Base-by-base conservation (phyloP, 2,888 invertebrate species). In the Leptura quadrifasciata region DNA sequence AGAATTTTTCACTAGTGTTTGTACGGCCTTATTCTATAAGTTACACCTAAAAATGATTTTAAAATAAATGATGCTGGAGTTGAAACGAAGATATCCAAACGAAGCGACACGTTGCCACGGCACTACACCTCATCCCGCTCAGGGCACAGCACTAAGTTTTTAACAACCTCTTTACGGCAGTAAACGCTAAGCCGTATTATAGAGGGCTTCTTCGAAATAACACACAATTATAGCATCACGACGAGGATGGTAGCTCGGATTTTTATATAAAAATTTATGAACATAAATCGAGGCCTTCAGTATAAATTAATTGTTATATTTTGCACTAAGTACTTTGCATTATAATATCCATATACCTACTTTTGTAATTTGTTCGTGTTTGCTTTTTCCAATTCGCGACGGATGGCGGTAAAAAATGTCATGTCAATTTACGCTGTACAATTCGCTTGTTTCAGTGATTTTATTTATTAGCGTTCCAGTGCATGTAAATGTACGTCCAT, bases 21-120 rank as follows among this genome's bases (percentile, higher is more conserved):
- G 55, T 60, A 77, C 82, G 76, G 83, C 81, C 80, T 82, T 82
- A 81, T 78, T 81, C 79, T 83, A 84, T 78, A 77, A 79, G 83
- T 85, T 85, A 86, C 86, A 87, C 87, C 87, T 87, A 84, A 81
- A 86, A 86, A 85, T 79, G 75, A 82, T 82, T 80, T 76, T 65
- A 76, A 68, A 76, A 79, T 81, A 74, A 80, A 80, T 82, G 81
- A 76, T 79, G 78, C 52, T 76, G 78, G 20, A 61, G 71, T 52
- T 61, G 71, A 71, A 71, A 61, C 61, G 71, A 61, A 58, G 71
- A 27, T 52, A 70, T 74, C 74, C 75, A 67, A 76, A 60, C 64
- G 72, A 72, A 58, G 70, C 70, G 57, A 78, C 71, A 75, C 64
- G 75, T 74, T 69, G 76, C 63, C 67, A 76, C 68, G 70, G 55